Base-by-base conservation (phyloP, 2,113 vertebrate genomes). In the Neoarius graeffei region DNA sequence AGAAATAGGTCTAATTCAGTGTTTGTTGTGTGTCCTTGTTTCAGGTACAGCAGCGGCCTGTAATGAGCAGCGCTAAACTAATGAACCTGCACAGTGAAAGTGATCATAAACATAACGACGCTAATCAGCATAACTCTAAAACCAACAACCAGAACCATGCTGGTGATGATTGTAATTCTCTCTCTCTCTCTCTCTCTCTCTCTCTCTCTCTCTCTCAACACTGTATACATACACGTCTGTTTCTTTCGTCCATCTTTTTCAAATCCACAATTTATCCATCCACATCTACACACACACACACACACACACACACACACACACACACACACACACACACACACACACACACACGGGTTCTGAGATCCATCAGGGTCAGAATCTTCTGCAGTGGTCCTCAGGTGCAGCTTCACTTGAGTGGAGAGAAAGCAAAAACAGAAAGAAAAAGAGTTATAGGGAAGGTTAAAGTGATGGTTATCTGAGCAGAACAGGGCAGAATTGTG, bases 371-470 rank as follows among this genome's bases (percentile, higher is more conserved):
- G 94, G 93, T 94, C 92, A 89, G n/a, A 91, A 91, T 91, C 91
- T 92, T 93, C 69, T 30, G 60, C 88, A 93, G 92, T 92, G 91
- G 94, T 92, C 94, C 94, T 94, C 94, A 95, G 95, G 94, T 95
- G 94, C 89, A 92, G 94, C 92, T 94, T 93, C 94, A 95, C 92
- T 93, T 94, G 94, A 86, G 84, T 88, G 88, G 42, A 69, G 81
- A 84, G 82, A 85, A 80, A 71, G 74, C 74, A 19, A 82, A 23
- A 83, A 59, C 62, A 88, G 62, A 73, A 52, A 73, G 56, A 4
- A 25, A 76, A 60, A 73, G 50, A 73, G 27, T 56, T 52, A 35
- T 71, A 60, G 66, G 25, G 71, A 66, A 77, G 79, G 83, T 87
- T 84, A 85, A 87, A 71, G 69, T 79, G 81, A 83, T 54, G 69